These are phyloP conservation scores for Troglohyphantes excavatus DNA, from an alignment of 2,888 invertebrate genomes.

Conservation along the genomic window DNA sequence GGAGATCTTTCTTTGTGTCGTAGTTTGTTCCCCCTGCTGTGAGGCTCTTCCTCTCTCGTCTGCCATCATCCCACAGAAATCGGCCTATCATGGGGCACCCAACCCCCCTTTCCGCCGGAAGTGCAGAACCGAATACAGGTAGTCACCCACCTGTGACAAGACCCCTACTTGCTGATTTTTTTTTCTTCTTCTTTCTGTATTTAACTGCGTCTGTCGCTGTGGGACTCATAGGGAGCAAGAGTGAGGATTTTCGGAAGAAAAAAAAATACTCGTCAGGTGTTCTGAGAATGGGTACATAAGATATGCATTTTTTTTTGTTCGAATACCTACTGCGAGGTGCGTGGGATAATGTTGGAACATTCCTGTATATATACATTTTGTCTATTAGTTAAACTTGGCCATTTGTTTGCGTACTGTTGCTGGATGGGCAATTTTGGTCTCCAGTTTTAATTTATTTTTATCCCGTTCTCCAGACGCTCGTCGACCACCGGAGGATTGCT, in stretches of 20 bases:
- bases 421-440: no score
- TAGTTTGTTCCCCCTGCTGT: neutral
- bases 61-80: constrained; percentile 43
- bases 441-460: no score
- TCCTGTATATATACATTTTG: neutral
- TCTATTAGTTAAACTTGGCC: neutral
- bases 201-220: neutral
- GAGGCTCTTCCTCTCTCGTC: neutral
- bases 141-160: constrained; percentile 72
- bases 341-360: neutral
- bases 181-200: constrained; percentile 9
- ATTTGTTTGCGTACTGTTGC: no score
- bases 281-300: neutral
- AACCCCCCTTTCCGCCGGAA: constrained; percentile 66
- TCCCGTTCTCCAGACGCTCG: no score
- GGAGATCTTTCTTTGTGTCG: constrained; percentile 21
- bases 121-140: constrained; percentile 54
- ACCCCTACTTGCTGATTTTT: constrained; percentile 12
- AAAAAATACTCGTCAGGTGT: constrained; percentile 30
- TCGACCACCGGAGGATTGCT: no score
- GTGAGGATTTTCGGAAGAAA: neutral
- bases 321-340: neutral
- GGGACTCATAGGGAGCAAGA: neutral
- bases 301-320: neutral
- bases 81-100: constrained; percentile 32